Conservation (phyloP, 2,113 vertebrate species). For the Grammomys dolichurus region DNA sequence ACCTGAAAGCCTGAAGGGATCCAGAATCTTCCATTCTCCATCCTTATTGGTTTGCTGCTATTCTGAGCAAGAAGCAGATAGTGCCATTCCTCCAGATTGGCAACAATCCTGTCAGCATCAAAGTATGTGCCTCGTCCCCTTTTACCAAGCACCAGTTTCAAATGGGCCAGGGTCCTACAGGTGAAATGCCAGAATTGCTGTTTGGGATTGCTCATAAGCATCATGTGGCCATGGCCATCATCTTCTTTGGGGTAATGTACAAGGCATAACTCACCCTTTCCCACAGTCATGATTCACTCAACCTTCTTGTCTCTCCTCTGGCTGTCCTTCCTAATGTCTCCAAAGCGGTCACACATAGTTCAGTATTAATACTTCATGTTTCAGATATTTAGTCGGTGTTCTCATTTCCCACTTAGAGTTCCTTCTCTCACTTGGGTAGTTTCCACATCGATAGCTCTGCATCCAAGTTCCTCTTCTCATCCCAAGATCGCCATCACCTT, state of each 20-base stretch:
- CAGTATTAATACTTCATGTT: background rate
- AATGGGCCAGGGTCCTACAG: background rate
- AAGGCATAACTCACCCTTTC: background rate
- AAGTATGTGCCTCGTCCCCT: background rate
- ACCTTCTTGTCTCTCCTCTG: background rate
- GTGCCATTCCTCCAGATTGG: background rate
- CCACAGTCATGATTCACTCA: background rate
- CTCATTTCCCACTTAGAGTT: background rate
- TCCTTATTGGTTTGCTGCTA: constrained; percentile 18
- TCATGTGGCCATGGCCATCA: background rate
- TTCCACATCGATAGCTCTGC: background rate
- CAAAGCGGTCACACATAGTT: background rate
- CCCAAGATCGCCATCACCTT: background rate
- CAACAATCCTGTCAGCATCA: background rate
- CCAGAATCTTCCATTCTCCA: background rate
- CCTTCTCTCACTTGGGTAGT: background rate
- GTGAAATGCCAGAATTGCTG: constrained; percentile 6
- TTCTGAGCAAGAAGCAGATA: constrained; percentile 38
- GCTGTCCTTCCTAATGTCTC: constrained; percentile 11
- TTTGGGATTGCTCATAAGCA: background rate
- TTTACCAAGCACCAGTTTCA: background rate
- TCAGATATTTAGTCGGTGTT: background rate
- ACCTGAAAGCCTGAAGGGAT: background rate
- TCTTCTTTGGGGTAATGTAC: background rate
- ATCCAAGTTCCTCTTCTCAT: background rate